Evolutionary conservation across 1,140 invertebrate genomes (phyloP), one percentile per base, ranked within the genome.

Genomic region (Caerostris extrusa): DNA sequence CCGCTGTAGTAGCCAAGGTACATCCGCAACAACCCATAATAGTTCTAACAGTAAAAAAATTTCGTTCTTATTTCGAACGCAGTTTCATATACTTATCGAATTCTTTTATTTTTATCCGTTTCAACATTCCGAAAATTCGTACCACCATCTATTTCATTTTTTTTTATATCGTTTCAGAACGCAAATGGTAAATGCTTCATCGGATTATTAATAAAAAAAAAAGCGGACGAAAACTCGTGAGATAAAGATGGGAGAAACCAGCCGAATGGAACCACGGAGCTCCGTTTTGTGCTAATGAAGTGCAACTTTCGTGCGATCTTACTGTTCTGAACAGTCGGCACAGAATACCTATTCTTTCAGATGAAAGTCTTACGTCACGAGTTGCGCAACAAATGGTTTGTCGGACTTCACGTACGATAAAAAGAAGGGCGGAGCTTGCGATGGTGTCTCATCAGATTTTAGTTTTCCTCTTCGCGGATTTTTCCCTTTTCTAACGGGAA

Each of bases 1-100:
- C 60, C 7, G 93, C 86, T 7, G 93, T 50, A 4, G 67, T 60
- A 82, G 93, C 87, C 19, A 93, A 34, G 10, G 86, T 61, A 34
- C 93, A 93, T 5, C 93, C 93, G 57, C 93, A 88, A 50, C 85
- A 93, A 82, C 93, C 93, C 93, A 93, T 93, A 19, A 7, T 56
- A 14, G 57, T 77, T 57, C 7, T 17, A 57, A 90, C 60, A 50
- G 12, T 86, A n/a, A 55, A 12, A 10, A 90, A 77, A 77, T 71
- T 67, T 64, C 61, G 6, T 3, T 55, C n/a, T 12, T 17, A 67
- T 57, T 64, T n/a, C 60, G 3, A 88, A 64, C 61, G 50, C 86
- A 88, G 19, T 64, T 53, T 64, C 60, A 3, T 34, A 55, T 12
- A 50, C 7, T 50, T 50, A n/a, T 34, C 85, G 19, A 87, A 61